Evolutionary conservation across 1,140 invertebrate species (phyloP), one percentile per base, ranked within the genome.

Genomic region (Cecropterus lyciades): DNA sequence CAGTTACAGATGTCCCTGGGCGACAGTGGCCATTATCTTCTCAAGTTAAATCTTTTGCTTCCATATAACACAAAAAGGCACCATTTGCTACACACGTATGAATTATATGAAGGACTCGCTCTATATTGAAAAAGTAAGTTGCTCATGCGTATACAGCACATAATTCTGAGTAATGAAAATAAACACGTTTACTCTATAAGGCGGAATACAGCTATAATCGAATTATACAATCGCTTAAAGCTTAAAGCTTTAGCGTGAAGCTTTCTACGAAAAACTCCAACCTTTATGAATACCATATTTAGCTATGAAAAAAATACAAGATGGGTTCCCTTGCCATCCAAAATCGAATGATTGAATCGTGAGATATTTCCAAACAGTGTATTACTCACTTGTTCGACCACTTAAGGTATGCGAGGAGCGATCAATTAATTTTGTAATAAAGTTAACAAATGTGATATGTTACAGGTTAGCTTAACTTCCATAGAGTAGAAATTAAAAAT

Each of bases 201-300:
- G 46, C n/a, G 14, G 42, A 52, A 16, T 10, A 8, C 15, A 51
- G 17, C 33, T 15, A 52, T 51, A 63, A 63, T 63, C 60, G 20
- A 63, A 63, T 63, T 63, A 63, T 63, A 63, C 60, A 63, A 63
- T 63, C 37, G 48, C 52, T 63, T 63, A 52, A 63, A 52, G 17
- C 37, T 51, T 51, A n/a, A n/a, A n/a, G n/a, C n/a, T n/a, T n/a
- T 10, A 33, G 30, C 30, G 1, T 33, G 9, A 33, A 33, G 30
- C 55, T 57, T 82, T 80, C 75, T 77, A 74, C 70, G 79, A 80
- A 82, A 79, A 80, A 72, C 42, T 80, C n/a, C n/a, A n/a, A n/a
- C n/a, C n/a, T n/a, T 80, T 79, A 72, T 79, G 77, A 79, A 80
- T 82, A 75, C 80, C 80, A 85, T 85, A 82, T 82, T 75, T 70